Evolutionary conservation across 2,113 vertebrate genomes (phyloP).

Genomic region (Cheirogaleus medius): DNA sequence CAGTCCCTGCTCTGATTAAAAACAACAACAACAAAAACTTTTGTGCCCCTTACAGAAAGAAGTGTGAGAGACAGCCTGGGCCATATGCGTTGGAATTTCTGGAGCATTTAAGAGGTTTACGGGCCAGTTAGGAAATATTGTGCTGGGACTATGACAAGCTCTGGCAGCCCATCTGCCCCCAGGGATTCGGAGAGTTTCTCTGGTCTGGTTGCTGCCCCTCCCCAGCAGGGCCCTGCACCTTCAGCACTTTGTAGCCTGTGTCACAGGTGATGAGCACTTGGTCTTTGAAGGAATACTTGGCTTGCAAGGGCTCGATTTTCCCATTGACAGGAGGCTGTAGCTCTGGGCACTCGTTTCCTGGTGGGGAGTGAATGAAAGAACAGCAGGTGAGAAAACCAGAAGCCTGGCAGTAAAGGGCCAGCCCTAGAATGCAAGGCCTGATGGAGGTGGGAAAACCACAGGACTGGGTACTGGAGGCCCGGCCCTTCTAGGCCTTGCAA

Average conservation of each 20-base stretch:
- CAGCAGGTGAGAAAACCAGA: not conserved
- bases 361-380: conserved; percentile 25
- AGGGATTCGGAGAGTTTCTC: not conserved
- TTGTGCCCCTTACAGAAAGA: not conserved
- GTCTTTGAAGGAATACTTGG: conserved; percentile 93
- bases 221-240: conserved; percentile 82
- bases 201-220: not conserved
- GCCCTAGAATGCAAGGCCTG: not conserved
- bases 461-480: not conserved
- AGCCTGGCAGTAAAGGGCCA: not conserved
- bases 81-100: not conserved
- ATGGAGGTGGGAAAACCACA: not conserved
- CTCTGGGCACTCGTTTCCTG: conserved; percentile 89
- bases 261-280: conserved; percentile 93
- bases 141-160: not conserved
- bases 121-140: not conserved
- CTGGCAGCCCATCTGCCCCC: not conserved
- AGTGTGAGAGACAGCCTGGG: not conserved
- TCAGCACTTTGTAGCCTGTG: conserved; percentile 89
- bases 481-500: not conserved
- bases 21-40: not conserved
- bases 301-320: conserved; percentile 90
- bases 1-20: not conserved
- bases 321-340: conserved; percentile 84
- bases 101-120: not conserved